phyloP scores from a whole-genome alignment of 2,113 vertebrate species.

The Psammodynastes pulverulentus region DNA sequence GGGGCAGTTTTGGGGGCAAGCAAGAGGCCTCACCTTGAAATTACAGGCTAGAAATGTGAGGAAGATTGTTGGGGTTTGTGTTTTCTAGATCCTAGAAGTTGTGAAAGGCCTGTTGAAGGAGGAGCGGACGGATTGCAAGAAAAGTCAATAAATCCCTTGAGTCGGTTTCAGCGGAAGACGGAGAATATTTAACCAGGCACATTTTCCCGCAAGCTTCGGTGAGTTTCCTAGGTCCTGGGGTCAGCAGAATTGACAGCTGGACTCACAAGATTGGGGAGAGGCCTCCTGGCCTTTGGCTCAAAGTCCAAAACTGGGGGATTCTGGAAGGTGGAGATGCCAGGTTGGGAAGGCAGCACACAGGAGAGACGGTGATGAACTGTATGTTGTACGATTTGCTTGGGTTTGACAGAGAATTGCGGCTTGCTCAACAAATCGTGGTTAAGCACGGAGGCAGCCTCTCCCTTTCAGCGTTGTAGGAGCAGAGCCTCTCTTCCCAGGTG shows the following conservation, averaged over 20 bases:
- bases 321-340: not conserved
- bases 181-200: not conserved
- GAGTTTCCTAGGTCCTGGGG: not conserved
- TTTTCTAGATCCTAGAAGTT: not conserved
- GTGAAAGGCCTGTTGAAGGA: not conserved
- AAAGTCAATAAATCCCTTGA: not conserved
- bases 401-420: not conserved
- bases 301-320: not conserved
- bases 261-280: not conserved
- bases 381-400: not conserved
- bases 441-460: not conserved
- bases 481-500: not conserved
- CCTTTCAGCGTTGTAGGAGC: not conserved
- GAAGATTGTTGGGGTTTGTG: not conserved
- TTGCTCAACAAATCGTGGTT: not conserved
- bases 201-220: not conserved
- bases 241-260: not conserved
- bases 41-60: not conserved
- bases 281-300: not conserved
- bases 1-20: not conserved
- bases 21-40: not conserved
- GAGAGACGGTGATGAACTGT: not conserved
- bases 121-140: not conserved
- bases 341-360: not conserved
- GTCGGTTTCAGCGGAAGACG: not conserved